phyloP scores from a whole-genome alignment of 2,797 vertebrate genomes.

The Eulemur mongoz region DNA sequence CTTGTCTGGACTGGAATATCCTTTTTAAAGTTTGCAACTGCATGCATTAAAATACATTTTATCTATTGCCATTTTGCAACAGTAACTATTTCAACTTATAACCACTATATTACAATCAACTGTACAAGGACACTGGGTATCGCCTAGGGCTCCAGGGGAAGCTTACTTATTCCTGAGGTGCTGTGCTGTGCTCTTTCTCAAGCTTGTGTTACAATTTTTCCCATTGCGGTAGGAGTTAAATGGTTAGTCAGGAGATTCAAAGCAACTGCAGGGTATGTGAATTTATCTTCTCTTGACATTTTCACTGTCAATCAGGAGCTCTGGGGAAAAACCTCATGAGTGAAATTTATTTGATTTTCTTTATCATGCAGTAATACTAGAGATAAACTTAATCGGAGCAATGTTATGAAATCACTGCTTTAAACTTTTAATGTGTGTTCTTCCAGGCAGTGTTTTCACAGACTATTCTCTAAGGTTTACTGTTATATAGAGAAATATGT shows the following conservation, averaged over 20 bases:
- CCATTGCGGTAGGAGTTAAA: background rate
- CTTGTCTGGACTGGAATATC: background rate
- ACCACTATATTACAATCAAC: no score
- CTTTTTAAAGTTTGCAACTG: background rate
- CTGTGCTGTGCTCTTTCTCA: background rate
- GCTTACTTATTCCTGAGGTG: fast-evolving
- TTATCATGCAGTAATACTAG: conserved; percentile 57
- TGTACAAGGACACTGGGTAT: fast-evolving
- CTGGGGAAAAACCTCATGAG: conserved; percentile 54
- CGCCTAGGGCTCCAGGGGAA: fast-evolving
- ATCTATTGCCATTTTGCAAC: background rate
- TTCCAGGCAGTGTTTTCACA: conserved; percentile 54
- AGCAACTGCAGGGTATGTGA: background rate
- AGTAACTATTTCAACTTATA: background rate
- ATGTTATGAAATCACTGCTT: conserved; percentile 59
- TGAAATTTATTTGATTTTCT: conserved; percentile 71
- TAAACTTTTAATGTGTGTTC: conserved; percentile 64
- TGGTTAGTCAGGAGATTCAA: background rate
- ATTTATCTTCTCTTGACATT: conserved; percentile 36
- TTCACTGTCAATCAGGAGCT: conserved; percentile 44
- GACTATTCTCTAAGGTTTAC: conserved; percentile 36
- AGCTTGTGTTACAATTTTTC: background rate
- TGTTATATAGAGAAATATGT: conserved; percentile 43
- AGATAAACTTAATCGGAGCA: conserved; percentile 65
- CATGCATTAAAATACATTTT: background rate